Evolutionary conservation across 2,797 vertebrate species (phyloP).

Genomic region (Hemitrygon akajei): DNA sequence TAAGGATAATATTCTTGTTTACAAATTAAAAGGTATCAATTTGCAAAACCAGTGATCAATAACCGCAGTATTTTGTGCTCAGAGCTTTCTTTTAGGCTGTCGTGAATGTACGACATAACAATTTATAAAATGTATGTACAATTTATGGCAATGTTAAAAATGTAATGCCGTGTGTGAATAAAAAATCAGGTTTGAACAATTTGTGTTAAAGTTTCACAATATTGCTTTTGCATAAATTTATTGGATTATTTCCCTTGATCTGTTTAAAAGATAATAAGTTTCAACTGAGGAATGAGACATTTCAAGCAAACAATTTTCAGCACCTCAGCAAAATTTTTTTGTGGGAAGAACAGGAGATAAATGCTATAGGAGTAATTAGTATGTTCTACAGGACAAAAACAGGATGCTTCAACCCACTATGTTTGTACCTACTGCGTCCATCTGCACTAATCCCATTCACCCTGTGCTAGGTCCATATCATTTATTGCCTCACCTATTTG

Average conservation of each 20-base stretch:
- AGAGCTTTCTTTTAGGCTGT: neutral
- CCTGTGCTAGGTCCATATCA: too few relatives aligned
- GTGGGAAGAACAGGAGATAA: neutral
- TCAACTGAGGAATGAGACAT: neutral
- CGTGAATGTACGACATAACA: neutral
- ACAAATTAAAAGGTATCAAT: neutral
- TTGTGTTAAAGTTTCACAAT: too few relatives aligned
- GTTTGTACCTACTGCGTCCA: too few relatives aligned
- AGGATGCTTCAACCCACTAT: too few relatives aligned
- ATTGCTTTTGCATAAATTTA: too few relatives aligned
- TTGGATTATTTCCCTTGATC: neutral
- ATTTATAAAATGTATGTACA: neutral
- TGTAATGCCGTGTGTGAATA: neutral
- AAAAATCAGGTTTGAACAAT: neutral
- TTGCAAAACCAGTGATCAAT: neutral
- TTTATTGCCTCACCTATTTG: too few relatives aligned
- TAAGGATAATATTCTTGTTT: neutral
- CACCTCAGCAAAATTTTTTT: neutral
- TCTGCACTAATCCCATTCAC: too few relatives aligned
- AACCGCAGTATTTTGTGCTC: neutral
- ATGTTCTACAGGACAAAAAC: too few relatives aligned
- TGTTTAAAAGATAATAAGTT: neutral
- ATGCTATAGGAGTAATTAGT: neutral
- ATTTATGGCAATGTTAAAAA: neutral
- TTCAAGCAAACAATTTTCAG: neutral